phyloP scores from a whole-genome alignment of 2,888 invertebrate species.

The Scrobipalpa costella region DNA sequence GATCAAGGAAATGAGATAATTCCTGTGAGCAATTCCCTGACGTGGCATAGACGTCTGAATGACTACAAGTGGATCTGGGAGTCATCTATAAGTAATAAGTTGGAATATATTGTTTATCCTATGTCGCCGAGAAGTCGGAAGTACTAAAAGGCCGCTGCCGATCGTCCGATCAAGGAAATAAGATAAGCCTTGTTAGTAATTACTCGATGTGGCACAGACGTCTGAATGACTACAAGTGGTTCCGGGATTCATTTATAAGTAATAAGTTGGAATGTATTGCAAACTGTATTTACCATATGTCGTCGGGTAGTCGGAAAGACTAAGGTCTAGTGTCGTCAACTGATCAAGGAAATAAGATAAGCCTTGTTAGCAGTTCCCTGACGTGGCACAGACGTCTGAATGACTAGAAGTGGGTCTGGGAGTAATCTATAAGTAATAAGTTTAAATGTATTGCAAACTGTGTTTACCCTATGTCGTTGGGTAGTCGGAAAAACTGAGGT shows the following conservation, averaged over 20 bases:
- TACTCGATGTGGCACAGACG: neutral
- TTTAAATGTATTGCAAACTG: neutral
- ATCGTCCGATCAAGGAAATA: constrained; percentile 6
- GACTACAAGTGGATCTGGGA: neutral
- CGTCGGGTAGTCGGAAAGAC: neutral
- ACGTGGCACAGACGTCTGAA: neutral
- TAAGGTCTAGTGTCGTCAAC: neutral
- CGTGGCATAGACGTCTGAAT: neutral
- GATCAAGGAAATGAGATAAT: constrained; percentile 12
- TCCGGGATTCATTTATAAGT: neutral
- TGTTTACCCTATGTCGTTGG: neutral
- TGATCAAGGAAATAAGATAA: constrained; percentile 14
- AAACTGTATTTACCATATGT: neutral
- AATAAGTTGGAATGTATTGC: neutral
- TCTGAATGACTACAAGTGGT: neutral
- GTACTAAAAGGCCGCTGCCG: neutral
- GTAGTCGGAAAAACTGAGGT: neutral
- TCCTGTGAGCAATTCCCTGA: neutral
- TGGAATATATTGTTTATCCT: neutral
- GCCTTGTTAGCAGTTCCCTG: neutral
- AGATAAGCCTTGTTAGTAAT: neutral
- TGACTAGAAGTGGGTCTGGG: neutral
- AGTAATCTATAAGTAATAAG: neutral
- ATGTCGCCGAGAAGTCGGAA: neutral
- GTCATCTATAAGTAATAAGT: neutral